Base-by-base conservation (phyloP, 1,140 invertebrate genomes). In the Macrostomum lignano region DNA sequence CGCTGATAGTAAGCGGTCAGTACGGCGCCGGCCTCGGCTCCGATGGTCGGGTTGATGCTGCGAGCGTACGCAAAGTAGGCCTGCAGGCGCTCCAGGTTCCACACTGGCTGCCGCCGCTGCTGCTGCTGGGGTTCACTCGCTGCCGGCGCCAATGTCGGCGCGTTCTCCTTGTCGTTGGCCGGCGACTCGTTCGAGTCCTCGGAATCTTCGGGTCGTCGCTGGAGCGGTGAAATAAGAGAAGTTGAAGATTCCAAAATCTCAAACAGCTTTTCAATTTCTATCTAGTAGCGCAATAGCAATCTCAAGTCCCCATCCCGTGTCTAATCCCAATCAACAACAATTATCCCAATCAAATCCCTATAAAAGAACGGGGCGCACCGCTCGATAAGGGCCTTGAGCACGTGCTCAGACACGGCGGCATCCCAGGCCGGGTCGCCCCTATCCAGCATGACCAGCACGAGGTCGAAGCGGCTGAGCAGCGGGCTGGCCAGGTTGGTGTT, bases 391-490 rank as follows among this genome's bases (percentile, higher is more conserved):
- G n/a, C n/a, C n/a, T 60, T 44, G 9, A 69, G 45, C 35, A 70
- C 64, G 46, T 62, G 67, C 26, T 43, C 43, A 9, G 58, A 65
- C 5, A 72, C 69, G 40, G 69, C 63, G 47, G 58, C 62, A 52
- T 88, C 77, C 74, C 75, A 82, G 24, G 68, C 61, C 40, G 63
- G 56, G 56, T 76, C 72, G 46, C 69, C 66, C 6, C 64, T 65
- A 48, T 84, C 77, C 36, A 69, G 57, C 3, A 84, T 53, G 26
- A 76, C 65, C 31, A 84, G 62, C 38, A 86, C 70, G 6, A 88
- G 55, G 58, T 86, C 79, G 60, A 88, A 88, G 36, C 79, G 67
- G 44, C 75, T 82, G 11, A 84, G 55, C 20, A 88, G 55, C 4
- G 77, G 76, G 46, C 71, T 74, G n/a, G 72, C 73, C 1, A 82